These are phyloP conservation scores for Lapara coniferarum DNA, from an alignment of 2,888 invertebrate species.

Conservation along the genomic window DNA sequence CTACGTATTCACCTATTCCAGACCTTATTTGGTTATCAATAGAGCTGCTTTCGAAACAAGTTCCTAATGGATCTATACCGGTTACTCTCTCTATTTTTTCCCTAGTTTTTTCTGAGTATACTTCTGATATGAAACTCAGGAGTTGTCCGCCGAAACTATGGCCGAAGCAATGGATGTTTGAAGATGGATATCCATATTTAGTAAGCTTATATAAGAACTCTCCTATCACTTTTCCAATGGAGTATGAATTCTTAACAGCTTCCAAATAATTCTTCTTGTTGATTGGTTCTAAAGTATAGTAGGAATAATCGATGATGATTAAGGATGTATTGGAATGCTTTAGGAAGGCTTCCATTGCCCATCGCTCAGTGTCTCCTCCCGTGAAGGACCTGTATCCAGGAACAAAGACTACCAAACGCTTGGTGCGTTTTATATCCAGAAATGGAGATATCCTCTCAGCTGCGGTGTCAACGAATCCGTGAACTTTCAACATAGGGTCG, in stretches of 20 bases:
- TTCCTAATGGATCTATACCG: constrained; percentile 24
- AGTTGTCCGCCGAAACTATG: constrained; percentile 26
- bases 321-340: background rate
- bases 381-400: background rate
- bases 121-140: constrained; percentile 13
- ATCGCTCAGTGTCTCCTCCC: background rate
- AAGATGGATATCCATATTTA: constrained; percentile 3
- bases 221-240: constrained; percentile 19
- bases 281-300: background rate
- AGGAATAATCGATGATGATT: constrained; percentile 22
- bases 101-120: constrained; percentile 13
- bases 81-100: constrained; percentile 22
- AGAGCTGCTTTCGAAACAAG: constrained; percentile 17
- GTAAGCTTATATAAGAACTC: background rate
- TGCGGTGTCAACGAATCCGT: background rate
- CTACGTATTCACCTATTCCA: constrained; percentile 25
- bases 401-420: constrained; percentile 4
- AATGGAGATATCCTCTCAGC: background rate
- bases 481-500: background rate
- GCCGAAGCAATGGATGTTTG: constrained; percentile 22
- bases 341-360: constrained; percentile 4
- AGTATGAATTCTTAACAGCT: constrained; percentile 11
- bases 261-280: background rate
- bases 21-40: constrained; percentile 24
- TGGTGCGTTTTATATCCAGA: background rate